Percentiles rank a stretch among this genome's conserved stretches.
These are phyloP conservation scores for Hylaea fasciaria DNA, from an alignment of 2,888 invertebrate species.

Conservation along the genomic window DNA sequence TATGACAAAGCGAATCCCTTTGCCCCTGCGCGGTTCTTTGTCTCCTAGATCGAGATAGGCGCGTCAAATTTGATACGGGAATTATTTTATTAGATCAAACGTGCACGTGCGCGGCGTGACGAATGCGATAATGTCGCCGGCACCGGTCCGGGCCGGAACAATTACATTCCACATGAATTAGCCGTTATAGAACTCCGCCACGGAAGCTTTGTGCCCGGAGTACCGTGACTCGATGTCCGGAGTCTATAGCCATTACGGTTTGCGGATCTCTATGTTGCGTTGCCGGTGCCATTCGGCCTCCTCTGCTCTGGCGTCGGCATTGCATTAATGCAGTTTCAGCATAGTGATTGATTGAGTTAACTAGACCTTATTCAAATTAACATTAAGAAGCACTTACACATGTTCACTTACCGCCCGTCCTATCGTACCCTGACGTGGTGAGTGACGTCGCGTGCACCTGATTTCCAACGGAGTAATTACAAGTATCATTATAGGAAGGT, in stretches of 20 bases:
- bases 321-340: too few species aligned
- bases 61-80: conserved; percentile 84
- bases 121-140: conserved; percentile 81
- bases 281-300: conserved; percentile 11
- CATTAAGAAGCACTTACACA: not conserved
- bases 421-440: conserved; percentile 45
- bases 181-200: conserved; percentile 73
- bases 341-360: too few species aligned
- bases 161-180: conserved; percentile 82
- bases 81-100: conserved; percentile 83
- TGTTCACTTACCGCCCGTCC: not conserved
- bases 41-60: conserved; percentile 83
- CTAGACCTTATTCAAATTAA: not conserved
- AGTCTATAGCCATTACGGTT: conserved; percentile 64
- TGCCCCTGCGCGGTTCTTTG: conserved; percentile 72
- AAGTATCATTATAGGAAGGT: conserved; percentile 21
- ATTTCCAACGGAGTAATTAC: conserved; percentile 58
- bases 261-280: conserved; percentile 41
- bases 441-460: conserved; percentile 75
- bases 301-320: not conserved
- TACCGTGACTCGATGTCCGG: conserved; percentile 70
- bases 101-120: conserved; percentile 83
- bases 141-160: conserved; percentile 66
- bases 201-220: conserved; percentile 73
- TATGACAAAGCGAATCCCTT: conserved; percentile 79